Conservation (phyloP, 2,888 invertebrate genomes). For the Campoplex capitator region DNA sequence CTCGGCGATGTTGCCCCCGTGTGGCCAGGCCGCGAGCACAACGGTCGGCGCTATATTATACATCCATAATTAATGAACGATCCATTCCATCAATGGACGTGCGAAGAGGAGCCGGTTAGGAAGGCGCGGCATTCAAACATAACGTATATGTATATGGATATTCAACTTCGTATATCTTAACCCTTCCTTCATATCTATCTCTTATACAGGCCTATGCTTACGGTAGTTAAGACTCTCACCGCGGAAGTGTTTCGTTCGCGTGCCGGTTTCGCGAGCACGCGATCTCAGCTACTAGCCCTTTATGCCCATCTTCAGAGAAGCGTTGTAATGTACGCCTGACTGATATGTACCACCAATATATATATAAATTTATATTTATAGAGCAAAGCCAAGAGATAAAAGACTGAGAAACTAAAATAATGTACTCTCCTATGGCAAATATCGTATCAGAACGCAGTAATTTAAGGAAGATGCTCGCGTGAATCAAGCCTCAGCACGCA, state of each 20-base stretch:
- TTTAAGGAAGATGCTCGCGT: conserved; percentile 28
- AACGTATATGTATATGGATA: conserved; percentile 24
- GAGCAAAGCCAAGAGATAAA: background rate
- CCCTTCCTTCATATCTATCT: conserved; percentile 50
- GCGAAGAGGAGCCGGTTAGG: conserved; percentile 65
- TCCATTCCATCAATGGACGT: conserved; percentile 71
- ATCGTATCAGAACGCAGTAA: conserved; percentile 19
- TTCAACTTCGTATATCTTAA: conserved; percentile 36
- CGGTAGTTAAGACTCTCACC: conserved; percentile 68
- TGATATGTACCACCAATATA: conserved; percentile 36
- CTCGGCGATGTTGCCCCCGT: conserved; percentile 53
- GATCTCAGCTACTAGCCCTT: conserved; percentile 48
- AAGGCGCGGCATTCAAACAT: conserved; percentile 61
- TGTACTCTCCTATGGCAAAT: conserved; percentile 26
- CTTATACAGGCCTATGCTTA: conserved; percentile 51
- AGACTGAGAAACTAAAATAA: conserved; percentile 11
- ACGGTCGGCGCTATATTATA: conserved; percentile 51
- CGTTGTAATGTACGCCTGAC: conserved; percentile 53
- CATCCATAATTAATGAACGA: conserved; percentile 77
- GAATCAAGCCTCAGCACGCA: conserved; percentile 48
- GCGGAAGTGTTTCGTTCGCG: conserved; percentile 70
- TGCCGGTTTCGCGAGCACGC: conserved; percentile 66
- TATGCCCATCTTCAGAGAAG: conserved; percentile 37
- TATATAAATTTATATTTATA: background rate
- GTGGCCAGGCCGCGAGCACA: conserved; percentile 54